Evolutionary conservation across 1,140 invertebrate species (phyloP), one percentile per base, ranked within the genome.

Genomic region (Heliconius himera): DNA sequence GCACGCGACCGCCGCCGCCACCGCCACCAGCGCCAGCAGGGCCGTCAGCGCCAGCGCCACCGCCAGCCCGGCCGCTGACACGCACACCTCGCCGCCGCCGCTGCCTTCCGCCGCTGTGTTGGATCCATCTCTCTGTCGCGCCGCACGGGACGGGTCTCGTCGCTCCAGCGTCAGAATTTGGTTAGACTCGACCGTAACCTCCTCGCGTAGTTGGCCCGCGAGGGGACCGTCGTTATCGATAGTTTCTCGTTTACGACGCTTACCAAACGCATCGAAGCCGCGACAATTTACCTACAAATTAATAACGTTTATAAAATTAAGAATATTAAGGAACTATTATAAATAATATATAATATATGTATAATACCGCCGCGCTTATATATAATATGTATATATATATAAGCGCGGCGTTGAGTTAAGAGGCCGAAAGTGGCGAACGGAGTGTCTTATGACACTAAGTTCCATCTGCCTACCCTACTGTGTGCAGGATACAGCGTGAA

Each of bases 101-200:
- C 84, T 86, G 60, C 80, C 84, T 3, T 77, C 82, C 36, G 74
- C 56, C 8, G 36, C 98, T 87, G 98, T 97, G 91, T 82, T 84
- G 9, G 81, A 83, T 9, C 83, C 84, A 73, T 93, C 93, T 29
- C 93, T 91, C 95, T 91, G 96, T 92, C 92, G 96, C 95, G 91
- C 91, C 60, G 92, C 90, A 70, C 93, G 93, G n/a, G 94, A 94
- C 74, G 93, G 90, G 89, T 98, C 97, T 86, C 96, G 96, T 89
- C 97, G 96, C 93, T 99, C 98, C 81, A 98, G 96, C 70, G 98
- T 98, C 78, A 98, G 94, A 85, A 99, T 99, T 74, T 97, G 96
- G 94, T 99, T 99, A 13, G 98, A 99, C 83, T 97, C 96, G 56
- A 99, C 98, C 41, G 97, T 98, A 79, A 99, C 98, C 95, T 99